phyloP scores from a whole-genome alignment of 2,888 invertebrate species.

The Campoletis raptor region DNA sequence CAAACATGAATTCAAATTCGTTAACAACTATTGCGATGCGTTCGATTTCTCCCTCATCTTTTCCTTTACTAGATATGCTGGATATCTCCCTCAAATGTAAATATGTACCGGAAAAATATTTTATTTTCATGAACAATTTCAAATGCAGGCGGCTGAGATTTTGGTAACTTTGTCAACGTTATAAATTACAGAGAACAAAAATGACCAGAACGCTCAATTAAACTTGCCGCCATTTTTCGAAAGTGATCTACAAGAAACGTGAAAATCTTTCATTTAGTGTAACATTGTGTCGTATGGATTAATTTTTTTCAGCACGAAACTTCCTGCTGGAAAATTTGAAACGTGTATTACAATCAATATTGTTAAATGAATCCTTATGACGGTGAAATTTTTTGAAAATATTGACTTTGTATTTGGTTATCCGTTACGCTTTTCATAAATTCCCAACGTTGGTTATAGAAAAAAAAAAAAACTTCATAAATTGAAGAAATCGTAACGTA shows the following conservation, averaged over 20 bases:
- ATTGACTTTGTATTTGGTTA: background rate
- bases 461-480: background rate
- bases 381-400: background rate
- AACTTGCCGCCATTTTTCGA: background rate
- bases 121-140: background rate
- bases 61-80: too few relatives aligned
- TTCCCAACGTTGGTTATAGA: background rate
- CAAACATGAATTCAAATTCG: background rate
- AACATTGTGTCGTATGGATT: background rate
- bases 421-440: background rate
- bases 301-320: background rate
- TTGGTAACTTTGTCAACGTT: background rate
- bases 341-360: background rate
- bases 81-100: background rate
- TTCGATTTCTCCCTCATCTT: background rate
- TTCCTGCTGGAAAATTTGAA: background rate
- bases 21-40: background rate
- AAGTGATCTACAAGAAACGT: background rate
- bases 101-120: too few relatives aligned
- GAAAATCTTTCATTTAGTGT: background rate
- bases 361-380: background rate
- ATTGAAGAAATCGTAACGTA: background rate
- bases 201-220: background rate
- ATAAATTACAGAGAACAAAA: background rate
- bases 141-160: background rate